A percentile compares a stretch with the other conserved stretches of the same genome.
phyloP scores from a whole-genome alignment of 1,140 invertebrate species.

The Vanessa tameamea region DNA sequence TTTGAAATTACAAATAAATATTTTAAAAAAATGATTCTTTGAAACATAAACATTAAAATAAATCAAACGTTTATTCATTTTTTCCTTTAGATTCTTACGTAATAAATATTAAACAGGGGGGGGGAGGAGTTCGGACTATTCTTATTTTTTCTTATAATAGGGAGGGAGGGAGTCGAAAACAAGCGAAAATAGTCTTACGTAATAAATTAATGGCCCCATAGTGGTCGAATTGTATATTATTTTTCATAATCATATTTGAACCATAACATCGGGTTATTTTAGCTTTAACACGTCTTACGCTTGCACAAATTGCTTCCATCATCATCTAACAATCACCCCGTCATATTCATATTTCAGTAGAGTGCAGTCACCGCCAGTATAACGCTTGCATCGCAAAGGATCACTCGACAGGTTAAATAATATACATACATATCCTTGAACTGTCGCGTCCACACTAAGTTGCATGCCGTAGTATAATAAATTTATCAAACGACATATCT shows the following conservation, averaged over 20 bases:
- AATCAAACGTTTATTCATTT: no score
- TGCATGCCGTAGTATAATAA: not conserved
- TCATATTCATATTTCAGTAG: slow-evolving; percentile 62
- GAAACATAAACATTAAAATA: no score
- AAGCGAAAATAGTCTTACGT: no score
- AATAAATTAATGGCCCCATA: no score
- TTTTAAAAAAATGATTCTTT: no score
- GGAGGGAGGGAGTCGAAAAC: no score
- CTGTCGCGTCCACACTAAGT: not conserved
- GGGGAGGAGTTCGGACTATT: no score
- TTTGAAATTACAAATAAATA: no score
- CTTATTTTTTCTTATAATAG: no score
- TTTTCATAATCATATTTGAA: not conserved
- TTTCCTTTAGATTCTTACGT: no score
- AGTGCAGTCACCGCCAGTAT: slow-evolving; percentile 61
- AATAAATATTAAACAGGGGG: no score
- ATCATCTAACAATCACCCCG: not conserved
- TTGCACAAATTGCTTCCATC: slow-evolving; percentile 2
- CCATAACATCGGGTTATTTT: not conserved
- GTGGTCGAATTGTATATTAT: no score
- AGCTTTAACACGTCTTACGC: not conserved
- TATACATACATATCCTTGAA: slow-evolving; percentile 21
- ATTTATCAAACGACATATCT: not conserved
- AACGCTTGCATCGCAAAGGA: slow-evolving; percentile 68
- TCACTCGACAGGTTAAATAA: slow-evolving; percentile 56